These are phyloP conservation scores for Cephus pygmeus DNA, from an alignment of 2,888 invertebrate species.

Conservation along the genomic window DNA sequence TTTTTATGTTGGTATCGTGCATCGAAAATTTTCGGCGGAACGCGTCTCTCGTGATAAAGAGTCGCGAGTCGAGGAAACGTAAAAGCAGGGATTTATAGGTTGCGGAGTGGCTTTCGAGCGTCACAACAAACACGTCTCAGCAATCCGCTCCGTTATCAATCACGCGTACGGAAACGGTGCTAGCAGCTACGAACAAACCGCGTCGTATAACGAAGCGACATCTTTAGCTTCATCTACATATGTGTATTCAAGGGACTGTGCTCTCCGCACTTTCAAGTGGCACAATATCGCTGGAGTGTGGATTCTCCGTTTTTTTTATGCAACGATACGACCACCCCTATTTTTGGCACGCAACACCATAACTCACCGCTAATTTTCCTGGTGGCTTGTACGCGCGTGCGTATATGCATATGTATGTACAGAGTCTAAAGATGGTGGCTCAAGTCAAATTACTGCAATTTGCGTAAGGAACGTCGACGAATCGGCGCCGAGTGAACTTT, in stretches of 20 bases:
- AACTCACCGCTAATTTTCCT: slow-evolving; percentile 6
- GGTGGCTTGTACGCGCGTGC: background rate
- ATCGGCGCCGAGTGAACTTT: background rate
- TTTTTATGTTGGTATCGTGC: background rate
- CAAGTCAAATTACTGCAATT: slow-evolving; percentile 4
- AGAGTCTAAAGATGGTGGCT: background rate
- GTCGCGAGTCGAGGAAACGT: background rate
- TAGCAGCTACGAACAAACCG: slow-evolving; percentile 15
- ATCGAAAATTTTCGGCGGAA: background rate
- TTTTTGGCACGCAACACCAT: background rate
- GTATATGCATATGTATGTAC: background rate
- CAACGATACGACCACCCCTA: background rate
- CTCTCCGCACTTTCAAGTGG: background rate
- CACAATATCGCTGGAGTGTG: background rate
- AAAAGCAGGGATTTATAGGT: slow-evolving; percentile 39
- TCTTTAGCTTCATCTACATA: background rate
- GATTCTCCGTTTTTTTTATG: background rate
- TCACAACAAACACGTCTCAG: slow-evolving; percentile 53
- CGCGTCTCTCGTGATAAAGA: background rate
- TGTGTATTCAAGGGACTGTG: background rate
- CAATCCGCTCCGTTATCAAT: slow-evolving; percentile 41
- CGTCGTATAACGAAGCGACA: slow-evolving; percentile 6
- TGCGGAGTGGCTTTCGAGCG: slow-evolving; percentile 41
- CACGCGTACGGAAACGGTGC: slow-evolving; percentile 24
- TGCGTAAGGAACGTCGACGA: background rate